Evolutionary conservation across 2,113 vertebrate species (phyloP).

Genomic region (Trichomycterus rosablanca): DNA sequence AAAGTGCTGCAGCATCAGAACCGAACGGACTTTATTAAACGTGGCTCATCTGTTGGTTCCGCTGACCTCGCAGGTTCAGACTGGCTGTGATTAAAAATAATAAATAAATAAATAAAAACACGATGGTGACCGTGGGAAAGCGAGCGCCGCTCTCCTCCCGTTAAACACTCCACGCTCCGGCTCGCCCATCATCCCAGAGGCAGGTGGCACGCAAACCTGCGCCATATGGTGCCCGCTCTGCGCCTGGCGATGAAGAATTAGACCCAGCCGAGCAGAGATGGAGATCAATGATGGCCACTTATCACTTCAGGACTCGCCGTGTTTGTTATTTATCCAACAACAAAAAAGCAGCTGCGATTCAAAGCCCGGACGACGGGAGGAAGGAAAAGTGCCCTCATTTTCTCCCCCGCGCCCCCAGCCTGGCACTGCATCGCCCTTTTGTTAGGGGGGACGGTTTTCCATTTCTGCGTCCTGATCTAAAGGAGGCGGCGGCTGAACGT

Average conservation of each 20-base stretch:
- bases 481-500: no score
- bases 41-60: not conserved
- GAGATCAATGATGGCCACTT: constrained; percentile 62
- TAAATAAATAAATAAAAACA: no score
- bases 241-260: constrained; percentile 55
- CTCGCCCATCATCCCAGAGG: constrained; percentile 45
- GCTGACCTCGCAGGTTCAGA: not conserved
- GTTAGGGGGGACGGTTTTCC: no score
- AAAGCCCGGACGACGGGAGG: constrained; percentile 15
- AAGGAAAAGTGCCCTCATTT: constrained; percentile 24
- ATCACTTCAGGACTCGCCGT: constrained; percentile 51
- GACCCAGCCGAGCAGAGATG: constrained; percentile 49
- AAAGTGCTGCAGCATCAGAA: no score
- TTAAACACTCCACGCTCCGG: constrained; percentile 5
- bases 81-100: no score
- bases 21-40: not conserved
- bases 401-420: not conserved
- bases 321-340: constrained; percentile 47
- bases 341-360: constrained; percentile 46
- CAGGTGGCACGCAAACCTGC: constrained; percentile 58
- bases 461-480: no score
- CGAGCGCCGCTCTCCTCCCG: not conserved
- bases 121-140: constrained; percentile 8
- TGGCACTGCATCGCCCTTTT: constrained; percentile 2
- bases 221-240: constrained; percentile 60